Conservation (phyloP, 1,140 invertebrate species). For the Macrobrachium nipponense region DNA sequence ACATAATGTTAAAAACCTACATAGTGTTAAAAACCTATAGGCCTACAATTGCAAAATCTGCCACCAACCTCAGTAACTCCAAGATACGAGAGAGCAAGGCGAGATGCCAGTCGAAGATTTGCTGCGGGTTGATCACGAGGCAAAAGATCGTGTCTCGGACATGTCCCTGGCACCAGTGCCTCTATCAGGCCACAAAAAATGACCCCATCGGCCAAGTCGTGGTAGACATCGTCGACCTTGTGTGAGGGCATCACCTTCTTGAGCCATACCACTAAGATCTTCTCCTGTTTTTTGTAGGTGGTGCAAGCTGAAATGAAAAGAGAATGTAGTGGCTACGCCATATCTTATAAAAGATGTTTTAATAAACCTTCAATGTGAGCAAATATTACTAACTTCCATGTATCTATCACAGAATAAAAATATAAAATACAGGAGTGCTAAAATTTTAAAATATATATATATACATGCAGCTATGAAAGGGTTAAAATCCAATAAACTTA, state of each 20-base stretch:
- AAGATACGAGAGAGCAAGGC: conserved; percentile 25
- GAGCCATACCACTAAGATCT: not conserved
- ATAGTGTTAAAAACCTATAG: not conserved
- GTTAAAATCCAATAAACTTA: too few species aligned
- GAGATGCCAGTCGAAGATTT: conserved; percentile 26
- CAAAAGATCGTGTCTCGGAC: conserved; percentile 38
- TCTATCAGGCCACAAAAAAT: conserved; percentile 27
- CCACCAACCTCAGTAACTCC: conserved; percentile 27
- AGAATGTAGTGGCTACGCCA: not conserved
- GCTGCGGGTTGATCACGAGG: conserved; percentile 14
- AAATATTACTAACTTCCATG: too few species aligned
- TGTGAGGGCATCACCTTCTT: not conserved
- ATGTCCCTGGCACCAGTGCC: conserved; percentile 26
- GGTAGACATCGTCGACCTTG: not conserved
- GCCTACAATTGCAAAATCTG: not conserved
- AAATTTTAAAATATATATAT: too few species aligned
- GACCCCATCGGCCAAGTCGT: conserved; percentile 36
- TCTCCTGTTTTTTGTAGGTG: conserved; percentile 13
- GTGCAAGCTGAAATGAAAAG: not conserved
- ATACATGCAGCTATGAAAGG: too few species aligned
- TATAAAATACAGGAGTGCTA: too few species aligned
- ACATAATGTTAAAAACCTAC: too few species aligned
- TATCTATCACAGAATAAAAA: too few species aligned
- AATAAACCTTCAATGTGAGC: too few species aligned
- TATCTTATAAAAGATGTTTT: too few species aligned